Conservation (phyloP, 2,113 vertebrate genomes). For the Erpornis zantholeuca region DNA sequence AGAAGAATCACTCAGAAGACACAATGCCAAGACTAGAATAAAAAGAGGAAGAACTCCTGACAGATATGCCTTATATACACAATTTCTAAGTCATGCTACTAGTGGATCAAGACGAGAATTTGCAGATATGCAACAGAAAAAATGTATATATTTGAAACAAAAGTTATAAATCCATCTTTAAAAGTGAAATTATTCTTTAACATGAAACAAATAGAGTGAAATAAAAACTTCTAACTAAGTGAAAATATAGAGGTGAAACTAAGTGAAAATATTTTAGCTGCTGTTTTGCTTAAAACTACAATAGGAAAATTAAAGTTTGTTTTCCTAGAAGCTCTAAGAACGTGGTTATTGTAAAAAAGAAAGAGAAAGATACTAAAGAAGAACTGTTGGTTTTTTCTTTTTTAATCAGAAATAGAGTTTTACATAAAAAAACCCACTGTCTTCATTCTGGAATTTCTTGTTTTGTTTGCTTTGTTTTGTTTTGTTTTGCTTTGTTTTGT, state of each 20-base stretch:
- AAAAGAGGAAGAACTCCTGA: background rate
- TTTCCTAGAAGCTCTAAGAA: background rate
- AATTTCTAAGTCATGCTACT: background rate
- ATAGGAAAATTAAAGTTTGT: background rate
- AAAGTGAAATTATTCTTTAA: background rate
- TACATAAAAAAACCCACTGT: fast-evolving
- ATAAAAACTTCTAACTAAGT: background rate
- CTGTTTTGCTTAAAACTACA: background rate
- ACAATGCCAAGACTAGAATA: background rate
- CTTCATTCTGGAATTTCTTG: background rate
- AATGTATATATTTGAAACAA: background rate
- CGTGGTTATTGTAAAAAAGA: background rate
- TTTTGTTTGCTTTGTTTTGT: background rate
- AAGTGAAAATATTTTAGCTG: background rate
- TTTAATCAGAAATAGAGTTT: background rate
- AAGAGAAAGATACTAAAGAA: background rate
- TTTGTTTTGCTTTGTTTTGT: background rate
- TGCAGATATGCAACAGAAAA: background rate
- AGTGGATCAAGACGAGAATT: background rate
- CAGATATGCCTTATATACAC: background rate
- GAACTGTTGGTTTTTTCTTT: background rate
- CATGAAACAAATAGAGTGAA: background rate
- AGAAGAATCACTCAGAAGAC: background rate
- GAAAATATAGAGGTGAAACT: background rate
- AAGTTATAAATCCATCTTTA: background rate